Evolutionary conservation across 2,888 invertebrate genomes (phyloP), one percentile per base, ranked within the genome.

Genomic region (Chloroclystis v-ata): DNA sequence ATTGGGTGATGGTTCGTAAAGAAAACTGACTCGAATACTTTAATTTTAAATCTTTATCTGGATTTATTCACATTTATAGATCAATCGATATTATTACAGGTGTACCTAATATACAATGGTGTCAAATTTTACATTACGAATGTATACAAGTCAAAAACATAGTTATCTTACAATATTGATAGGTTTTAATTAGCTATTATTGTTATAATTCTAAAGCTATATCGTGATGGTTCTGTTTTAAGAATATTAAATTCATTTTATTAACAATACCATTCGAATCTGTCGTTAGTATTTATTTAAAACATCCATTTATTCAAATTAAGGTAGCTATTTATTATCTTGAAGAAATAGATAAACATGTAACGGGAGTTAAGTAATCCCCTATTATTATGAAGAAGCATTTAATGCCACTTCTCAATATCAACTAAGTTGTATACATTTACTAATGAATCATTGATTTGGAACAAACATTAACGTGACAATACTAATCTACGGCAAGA

Each of bases 91-190:
- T 72, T 65, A 63, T 80, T 83, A 84, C 77, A 85, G 68, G 66
- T 77, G 78, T 80, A 72, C 76, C 84, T 87, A 85, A 77, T 79
- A 70, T 80, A 85, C 81, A 84, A 73, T 75, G 75, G 50, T 74
- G 67, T 65, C 74, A 67, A 78, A 82, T 69, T 83, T 81, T 82
- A 84, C 79, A 83, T 72, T 80, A 78, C 72, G 72, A 80, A 81
- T 85, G 86, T 86, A 86, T 83, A 87, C 84, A 86, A 82, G 82
- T 84, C 86, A 82, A 87, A 86, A 87, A 87, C 84, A 86, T 85
- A 84, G 70, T 74, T 82, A 83, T 84, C 69, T 83, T 85, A 85
- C 77, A 84, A 67, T 78, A 78, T 73, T 66, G 71, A 67, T 83
- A 82, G 35, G 16, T 35, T 39, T 49, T 50, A 50, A 35, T 79